Percentiles rank a stretch among this genome's conserved stretches.
phyloP scores from a whole-genome alignment of 2,797 vertebrate genomes.

The Amniataba percoides region DNA sequence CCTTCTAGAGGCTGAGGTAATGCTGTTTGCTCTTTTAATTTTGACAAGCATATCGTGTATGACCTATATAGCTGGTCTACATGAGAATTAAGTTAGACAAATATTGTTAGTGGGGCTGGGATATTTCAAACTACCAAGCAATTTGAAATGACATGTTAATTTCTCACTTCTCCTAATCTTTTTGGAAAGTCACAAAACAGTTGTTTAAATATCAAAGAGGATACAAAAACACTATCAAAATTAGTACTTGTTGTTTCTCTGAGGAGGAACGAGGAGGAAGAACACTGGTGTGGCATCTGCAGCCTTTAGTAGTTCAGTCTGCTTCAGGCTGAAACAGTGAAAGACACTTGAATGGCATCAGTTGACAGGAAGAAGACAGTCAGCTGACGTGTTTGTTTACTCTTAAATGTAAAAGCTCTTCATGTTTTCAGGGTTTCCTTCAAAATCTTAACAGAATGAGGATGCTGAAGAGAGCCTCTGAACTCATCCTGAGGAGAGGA shows the following conservation, averaged over 20 bases:
- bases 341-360: slow-evolving; percentile 8
- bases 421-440: slow-evolving; percentile 34
- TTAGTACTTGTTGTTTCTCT: not conserved
- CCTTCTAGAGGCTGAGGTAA: slow-evolving; percentile 53
- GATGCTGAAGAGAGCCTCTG: slow-evolving; percentile 72
- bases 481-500: slow-evolving; percentile 68
- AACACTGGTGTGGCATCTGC: not conserved
- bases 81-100: not conserved
- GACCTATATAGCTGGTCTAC: not conserved
- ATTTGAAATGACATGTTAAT: not conserved
- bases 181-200: not conserved
- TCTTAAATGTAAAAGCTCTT: not conserved
- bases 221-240: no score
- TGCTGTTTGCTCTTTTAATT: slow-evolving; percentile 17
- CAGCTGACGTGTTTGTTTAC: not conserved
- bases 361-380: slow-evolving; percentile 8
- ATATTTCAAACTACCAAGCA: not conserved
- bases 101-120: not conserved
- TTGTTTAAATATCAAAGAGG: not conserved
- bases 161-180: not conserved
- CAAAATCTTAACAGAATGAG: slow-evolving; percentile 58
- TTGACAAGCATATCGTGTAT: not conserved
- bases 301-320: not conserved
- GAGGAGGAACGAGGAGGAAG: no score
- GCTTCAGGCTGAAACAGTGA: not conserved